These are phyloP conservation scores for Chlamydotis undulata DNA, from an alignment of 2,113 vertebrate genomes.

Conservation along the genomic window DNA sequence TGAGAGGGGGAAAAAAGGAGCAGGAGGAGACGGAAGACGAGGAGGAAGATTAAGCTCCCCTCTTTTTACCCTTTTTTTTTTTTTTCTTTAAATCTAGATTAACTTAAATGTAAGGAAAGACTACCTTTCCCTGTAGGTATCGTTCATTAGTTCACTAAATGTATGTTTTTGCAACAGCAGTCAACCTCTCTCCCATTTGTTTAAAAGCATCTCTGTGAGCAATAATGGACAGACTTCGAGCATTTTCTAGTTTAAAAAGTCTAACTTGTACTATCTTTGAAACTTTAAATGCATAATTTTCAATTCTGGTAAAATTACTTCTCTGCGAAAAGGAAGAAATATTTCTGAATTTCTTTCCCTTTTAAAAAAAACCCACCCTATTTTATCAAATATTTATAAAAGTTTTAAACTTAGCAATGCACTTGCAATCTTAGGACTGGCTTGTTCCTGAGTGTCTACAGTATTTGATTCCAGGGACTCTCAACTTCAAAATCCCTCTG, in stretches of 20 bases:
- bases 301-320: not conserved
- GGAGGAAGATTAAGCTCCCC: not conserved
- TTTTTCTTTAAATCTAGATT: not conserved
- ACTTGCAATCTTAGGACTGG: not conserved
- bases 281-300: not conserved
- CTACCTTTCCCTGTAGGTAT: not conserved
- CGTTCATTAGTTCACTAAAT: slow-evolving; percentile 1
- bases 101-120: not conserved
- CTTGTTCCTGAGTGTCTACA: not conserved
- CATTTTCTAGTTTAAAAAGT: not conserved
- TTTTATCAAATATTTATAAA: not conserved
- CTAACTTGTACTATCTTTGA: not conserved
- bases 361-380: not conserved
- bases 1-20: not conserved
- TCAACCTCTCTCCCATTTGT: not conserved
- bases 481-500: not conserved
- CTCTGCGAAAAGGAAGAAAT: not conserved
- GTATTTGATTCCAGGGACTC: not conserved
- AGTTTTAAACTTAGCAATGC: not conserved
- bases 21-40: not conserved
- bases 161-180: not conserved
- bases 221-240: not conserved
- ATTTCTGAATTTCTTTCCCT: not conserved
- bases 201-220: slow-evolving; percentile 21
- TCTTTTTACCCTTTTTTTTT: not conserved